Base-by-base conservation (phyloP, 2,797 vertebrate species). In the Cheirogaleus major region DNA sequence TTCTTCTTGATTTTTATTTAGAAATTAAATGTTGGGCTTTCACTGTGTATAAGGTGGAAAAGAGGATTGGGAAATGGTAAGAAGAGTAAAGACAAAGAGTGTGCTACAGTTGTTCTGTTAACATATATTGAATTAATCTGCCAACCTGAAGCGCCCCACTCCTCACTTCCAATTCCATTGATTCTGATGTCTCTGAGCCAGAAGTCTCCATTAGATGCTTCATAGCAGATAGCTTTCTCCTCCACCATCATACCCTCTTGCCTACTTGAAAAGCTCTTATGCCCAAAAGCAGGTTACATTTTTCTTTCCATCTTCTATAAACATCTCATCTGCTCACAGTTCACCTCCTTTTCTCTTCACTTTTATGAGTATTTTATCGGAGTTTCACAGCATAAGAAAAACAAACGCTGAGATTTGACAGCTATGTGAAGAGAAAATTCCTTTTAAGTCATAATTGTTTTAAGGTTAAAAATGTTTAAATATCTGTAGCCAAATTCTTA, bases 191-290 rank as follows among this genome's bases (percentile, higher is more conserved):
- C 7, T 81, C 14, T 88, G 73, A 32, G 52, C 32, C n/a, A 32
- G 57, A 67, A 30, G 27, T 52, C 27, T 7, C 55, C 15, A 11
- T 10, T 14, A 73, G 72, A 38, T 20, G 41, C 41, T 10, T 84
- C 25, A 61, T 0, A 0, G 17, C 48, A 7, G 1, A 59, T 25
- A 27, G 32, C 25, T 23, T 50, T 52, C 25, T 57, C n/a, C 50
- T 41, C n/a, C 14, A 61, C 25, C 14, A 35, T 35, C 35, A 61
- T 1, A 63, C 43, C 8, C 4, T 78, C 38, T 25, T 2, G 0
- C n/a, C 45, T 69, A 85, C 15, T 6, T 3, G 20, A 32, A 27
- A 80, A 89, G 55, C n/a, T 87, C 63, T 78, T 65, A 61, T 8
- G 11, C n/a, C 50, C 11, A 43, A 76, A 79, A 80, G 14, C 32